A percentile compares a stretch with the other conserved stretches of the same genome.
Conservation (phyloP, 2,888 invertebrate species). For the Xylota segnis region DNA sequence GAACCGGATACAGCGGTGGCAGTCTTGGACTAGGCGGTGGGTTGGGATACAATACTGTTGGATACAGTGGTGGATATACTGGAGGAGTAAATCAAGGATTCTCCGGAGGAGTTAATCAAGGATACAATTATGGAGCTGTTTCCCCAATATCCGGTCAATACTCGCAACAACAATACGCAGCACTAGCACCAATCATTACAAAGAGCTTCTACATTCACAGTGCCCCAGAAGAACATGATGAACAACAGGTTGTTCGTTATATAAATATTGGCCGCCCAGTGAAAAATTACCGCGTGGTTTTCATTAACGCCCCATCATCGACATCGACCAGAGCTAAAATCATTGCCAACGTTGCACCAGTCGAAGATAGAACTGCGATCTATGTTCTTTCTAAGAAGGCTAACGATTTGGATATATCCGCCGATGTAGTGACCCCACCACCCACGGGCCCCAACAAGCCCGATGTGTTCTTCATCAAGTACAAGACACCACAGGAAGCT, state of each 20-base stretch:
- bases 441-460: constrained; percentile 81
- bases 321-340: constrained; percentile 81
- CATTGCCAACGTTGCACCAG: constrained; percentile 81
- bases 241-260: constrained; percentile 81
- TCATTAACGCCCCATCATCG: constrained; percentile 83
- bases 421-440: constrained; percentile 81
- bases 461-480: constrained; percentile 84
- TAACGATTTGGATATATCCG: constrained; percentile 80
- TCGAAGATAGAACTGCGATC: constrained; percentile 83
- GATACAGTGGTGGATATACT: not conserved
- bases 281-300: constrained; percentile 83
- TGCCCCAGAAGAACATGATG: constrained; percentile 83
- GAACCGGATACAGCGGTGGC: constrained; percentile 53
- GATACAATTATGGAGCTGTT: constrained; percentile 3
- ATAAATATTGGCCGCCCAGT: constrained; percentile 82
- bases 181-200: constrained; percentile 79
- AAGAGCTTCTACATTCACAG: constrained; percentile 83
- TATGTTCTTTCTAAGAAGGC: constrained; percentile 83
- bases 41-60: not conserved
- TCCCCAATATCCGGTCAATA: not conserved
- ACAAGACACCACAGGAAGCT: constrained; percentile 83
- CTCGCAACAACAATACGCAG: constrained; percentile 43
- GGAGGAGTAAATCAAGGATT: not conserved
- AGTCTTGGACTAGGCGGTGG: constrained; percentile 48
- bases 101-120: constrained; percentile 1